These are phyloP conservation scores for Aleiodes leptofemur DNA, from an alignment of 2,888 invertebrate genomes.

Conservation along the genomic window DNA sequence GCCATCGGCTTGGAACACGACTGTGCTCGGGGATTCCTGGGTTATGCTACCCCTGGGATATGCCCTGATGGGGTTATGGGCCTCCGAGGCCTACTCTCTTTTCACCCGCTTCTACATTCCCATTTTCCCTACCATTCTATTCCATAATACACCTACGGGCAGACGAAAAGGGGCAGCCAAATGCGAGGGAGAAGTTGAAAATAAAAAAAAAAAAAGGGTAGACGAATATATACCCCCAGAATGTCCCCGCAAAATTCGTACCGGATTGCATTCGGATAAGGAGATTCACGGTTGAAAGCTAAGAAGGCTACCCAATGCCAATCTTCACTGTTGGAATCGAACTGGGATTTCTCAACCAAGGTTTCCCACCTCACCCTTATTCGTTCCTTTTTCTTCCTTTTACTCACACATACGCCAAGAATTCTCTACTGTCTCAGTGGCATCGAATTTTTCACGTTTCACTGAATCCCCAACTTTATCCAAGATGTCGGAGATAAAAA, in stretches of 20 bases:
- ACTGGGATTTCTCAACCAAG: slow-evolving; percentile 65
- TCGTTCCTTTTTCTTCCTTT: background rate
- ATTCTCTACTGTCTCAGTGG: slow-evolving; percentile 28
- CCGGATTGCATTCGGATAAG: slow-evolving; percentile 72
- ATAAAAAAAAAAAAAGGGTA: slow-evolving; percentile 2
- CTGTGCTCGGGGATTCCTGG: slow-evolving; percentile 55
- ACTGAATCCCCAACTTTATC: slow-evolving; percentile 57
- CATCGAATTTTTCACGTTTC: slow-evolving; percentile 53
- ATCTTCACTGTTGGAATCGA: slow-evolving; percentile 66
- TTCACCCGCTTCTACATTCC: slow-evolving; percentile 67
- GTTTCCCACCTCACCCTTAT: background rate
- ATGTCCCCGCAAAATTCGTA: slow-evolving; percentile 71
- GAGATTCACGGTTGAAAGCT: slow-evolving; percentile 61
- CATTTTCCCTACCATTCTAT: slow-evolving; percentile 73
- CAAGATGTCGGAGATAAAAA: slow-evolving; percentile 29
- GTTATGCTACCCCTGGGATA: slow-evolving; percentile 72
- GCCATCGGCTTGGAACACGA: slow-evolving; percentile 58
- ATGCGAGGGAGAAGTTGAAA: background rate
- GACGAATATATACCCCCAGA: background rate
- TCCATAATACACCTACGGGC: slow-evolving; percentile 69
- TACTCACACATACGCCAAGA: slow-evolving; percentile 23
- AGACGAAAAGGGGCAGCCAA: slow-evolving; percentile 5
- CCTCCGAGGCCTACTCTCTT: slow-evolving; percentile 76
- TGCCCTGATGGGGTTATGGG: slow-evolving; percentile 79
- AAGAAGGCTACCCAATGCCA: slow-evolving; percentile 48